Base-by-base conservation (phyloP, 2,113 vertebrate genomes). In the Petaurus breviceps region DNA sequence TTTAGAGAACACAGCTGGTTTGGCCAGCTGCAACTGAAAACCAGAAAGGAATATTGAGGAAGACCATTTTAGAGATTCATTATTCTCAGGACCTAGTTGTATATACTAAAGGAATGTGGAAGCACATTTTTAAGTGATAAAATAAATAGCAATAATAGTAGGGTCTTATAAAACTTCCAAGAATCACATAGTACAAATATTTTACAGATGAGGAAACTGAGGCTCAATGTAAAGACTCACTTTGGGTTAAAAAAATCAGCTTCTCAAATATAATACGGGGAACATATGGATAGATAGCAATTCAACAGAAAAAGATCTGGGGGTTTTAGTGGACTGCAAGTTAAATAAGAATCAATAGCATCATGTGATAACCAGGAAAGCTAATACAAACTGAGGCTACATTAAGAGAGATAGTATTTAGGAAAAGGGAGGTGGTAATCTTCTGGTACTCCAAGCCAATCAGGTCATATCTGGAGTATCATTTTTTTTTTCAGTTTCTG, bases 41-140 rank as follows among this genome's bases (percentile, higher is more conserved):
- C 49, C 51, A 25, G 93, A 93, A 95, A 68, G 16, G 92, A 49
- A 25, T 50, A 94, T 51, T 52, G 51, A 90, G 90, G 49, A 84
- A 53, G 12, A 19, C 54, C 6, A 43, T 84, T 84, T 84, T 43
- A 84, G n/a, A 37, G 14, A 77, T 37, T 68, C 31, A 37, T 68
- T 68, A 68, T 77, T 43, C 19, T 43, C 37, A 77, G 68, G 68
- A 43, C 19, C 68, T 84, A 43, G 5, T 43, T 84, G n/a, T 89
- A 51, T 23, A 43, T 49, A 26, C 25, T 92, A n/a, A 94, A 49
- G 96, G 94, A 7, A 90, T 50, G 16, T 47, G 46, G 46, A 91
- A 49, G 4, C 49, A 90, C 23, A 4, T 53, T 91, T 92, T 53
- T 92, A 89, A 31, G 90, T 95, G 91, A 68, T 90, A 50, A 96